phyloP scores from a whole-genome alignment of 1,140 invertebrate genomes.

The Phymorhynchus buccinoides region DNA sequence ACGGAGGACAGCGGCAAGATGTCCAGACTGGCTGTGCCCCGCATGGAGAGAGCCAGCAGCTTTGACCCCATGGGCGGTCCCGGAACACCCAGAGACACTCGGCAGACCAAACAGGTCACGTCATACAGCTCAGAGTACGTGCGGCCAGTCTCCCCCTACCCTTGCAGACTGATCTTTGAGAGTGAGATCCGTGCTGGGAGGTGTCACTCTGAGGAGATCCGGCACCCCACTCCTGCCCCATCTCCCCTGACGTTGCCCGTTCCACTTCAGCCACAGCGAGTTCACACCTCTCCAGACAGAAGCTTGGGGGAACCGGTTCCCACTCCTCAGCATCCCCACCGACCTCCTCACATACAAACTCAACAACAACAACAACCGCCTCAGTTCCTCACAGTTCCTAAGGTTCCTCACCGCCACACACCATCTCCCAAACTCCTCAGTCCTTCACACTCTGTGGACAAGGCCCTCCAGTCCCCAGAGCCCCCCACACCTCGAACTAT shows the following conservation, averaged over 20 bases:
- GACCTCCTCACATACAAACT: background rate
- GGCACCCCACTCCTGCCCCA: conserved; percentile 10
- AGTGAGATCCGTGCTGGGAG: background rate
- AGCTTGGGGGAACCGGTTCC: background rate
- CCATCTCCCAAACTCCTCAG: background rate
- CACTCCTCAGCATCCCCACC: background rate
- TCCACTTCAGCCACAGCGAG: conserved; percentile 11
- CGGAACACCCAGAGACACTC: background rate
- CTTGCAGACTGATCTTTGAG: conserved; percentile 9
- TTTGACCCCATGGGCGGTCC: conserved; percentile 21
- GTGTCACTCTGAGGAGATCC: conserved; percentile 26
- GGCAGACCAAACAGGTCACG: conserved; percentile 18
- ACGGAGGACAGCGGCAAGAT: background rate
- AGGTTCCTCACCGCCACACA: background rate
- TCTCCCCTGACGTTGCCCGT: background rate
- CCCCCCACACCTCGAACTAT: background rate
- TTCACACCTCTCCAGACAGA: background rate
- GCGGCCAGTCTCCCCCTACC: background rate
- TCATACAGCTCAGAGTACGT: conserved; percentile 18
- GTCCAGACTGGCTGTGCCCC: conserved; percentile 18
- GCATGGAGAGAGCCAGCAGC: conserved; percentile 31
- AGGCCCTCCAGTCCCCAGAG: background rate
- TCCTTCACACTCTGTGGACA: background rate
- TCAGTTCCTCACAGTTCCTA: background rate
- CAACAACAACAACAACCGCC: background rate